Conservation (phyloP, 2,888 invertebrate species). For the Amorpha juglandis region DNA sequence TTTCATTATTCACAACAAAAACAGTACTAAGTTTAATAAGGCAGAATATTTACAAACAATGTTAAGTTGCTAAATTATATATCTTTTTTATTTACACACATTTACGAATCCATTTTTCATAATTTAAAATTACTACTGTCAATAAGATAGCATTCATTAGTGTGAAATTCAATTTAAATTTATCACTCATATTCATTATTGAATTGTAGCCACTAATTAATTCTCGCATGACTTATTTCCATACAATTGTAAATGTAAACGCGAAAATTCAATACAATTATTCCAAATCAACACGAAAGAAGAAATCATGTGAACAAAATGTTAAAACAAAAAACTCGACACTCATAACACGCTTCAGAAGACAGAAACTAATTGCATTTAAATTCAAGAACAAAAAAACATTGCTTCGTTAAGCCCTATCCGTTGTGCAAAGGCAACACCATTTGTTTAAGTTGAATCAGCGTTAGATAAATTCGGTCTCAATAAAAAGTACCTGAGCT, state of each 20-base stretch:
- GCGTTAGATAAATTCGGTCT: slow-evolving; percentile 60
- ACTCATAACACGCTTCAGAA: slow-evolving; percentile 57
- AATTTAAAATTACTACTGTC: too few relatives aligned
- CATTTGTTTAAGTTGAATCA: slow-evolving; percentile 76
- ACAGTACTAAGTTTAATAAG: too few relatives aligned
- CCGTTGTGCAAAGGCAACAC: slow-evolving; percentile 74
- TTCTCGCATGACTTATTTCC: not conserved
- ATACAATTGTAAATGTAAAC: not conserved
- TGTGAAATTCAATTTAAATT: too few relatives aligned
- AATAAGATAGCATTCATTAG: too few relatives aligned
- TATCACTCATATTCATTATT: too few relatives aligned
- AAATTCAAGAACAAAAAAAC: slow-evolving; percentile 76
- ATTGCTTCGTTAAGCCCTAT: slow-evolving; percentile 76
- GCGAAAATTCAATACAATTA: not conserved
- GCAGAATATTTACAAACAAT: too few relatives aligned
- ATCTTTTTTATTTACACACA: too few relatives aligned
- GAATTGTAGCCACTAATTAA: too few relatives aligned
- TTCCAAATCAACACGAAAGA: not conserved
- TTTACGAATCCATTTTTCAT: too few relatives aligned
- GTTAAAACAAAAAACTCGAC: slow-evolving; percentile 31
- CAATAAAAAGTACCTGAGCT: slow-evolving; percentile 77
- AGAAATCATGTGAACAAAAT: slow-evolving; percentile 4
- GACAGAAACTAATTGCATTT: slow-evolving; percentile 76
- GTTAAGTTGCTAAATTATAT: too few relatives aligned
- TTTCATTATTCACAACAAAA: too few relatives aligned